Conservation (phyloP, 2,113 vertebrate genomes). For the Geothlypis trichas region DNA sequence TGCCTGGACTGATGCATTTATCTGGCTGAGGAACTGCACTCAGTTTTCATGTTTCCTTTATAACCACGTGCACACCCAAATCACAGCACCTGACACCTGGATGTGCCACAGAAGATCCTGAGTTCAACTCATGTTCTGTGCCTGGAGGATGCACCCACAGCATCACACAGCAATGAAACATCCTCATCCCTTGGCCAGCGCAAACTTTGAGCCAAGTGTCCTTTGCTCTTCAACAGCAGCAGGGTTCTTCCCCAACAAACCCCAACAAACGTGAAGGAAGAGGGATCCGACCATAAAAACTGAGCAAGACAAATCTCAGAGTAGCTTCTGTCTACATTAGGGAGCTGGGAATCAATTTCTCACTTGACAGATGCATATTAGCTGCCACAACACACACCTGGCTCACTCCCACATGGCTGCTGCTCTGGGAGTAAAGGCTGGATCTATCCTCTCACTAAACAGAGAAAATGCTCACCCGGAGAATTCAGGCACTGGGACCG, state of each 20-base stretch:
- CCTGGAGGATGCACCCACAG: background rate
- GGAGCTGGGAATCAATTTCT: background rate
- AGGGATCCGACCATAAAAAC: background rate
- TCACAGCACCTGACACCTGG: background rate
- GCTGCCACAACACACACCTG: background rate
- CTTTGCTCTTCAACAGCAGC: background rate
- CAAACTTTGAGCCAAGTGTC: background rate
- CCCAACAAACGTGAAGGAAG: accelerated
- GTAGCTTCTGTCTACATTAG: background rate
- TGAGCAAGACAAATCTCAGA: accelerated
- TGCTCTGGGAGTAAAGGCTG: background rate
- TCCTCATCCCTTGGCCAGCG: background rate
- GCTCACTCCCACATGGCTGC: background rate
- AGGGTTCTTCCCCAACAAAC: accelerated
- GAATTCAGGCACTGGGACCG: background rate
- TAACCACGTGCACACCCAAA: accelerated
- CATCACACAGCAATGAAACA: background rate
- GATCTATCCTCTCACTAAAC: background rate
- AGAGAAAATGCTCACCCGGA: background rate
- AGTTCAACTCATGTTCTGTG: background rate
- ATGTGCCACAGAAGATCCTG: accelerated
- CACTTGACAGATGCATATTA: background rate
- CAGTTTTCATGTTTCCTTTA: background rate
- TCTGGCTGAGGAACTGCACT: background rate
- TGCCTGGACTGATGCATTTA: background rate